Evolutionary conservation across 2,888 invertebrate genomes (phyloP), one percentile per base, ranked within the genome.

Genomic region (Alsophila aescularia): DNA sequence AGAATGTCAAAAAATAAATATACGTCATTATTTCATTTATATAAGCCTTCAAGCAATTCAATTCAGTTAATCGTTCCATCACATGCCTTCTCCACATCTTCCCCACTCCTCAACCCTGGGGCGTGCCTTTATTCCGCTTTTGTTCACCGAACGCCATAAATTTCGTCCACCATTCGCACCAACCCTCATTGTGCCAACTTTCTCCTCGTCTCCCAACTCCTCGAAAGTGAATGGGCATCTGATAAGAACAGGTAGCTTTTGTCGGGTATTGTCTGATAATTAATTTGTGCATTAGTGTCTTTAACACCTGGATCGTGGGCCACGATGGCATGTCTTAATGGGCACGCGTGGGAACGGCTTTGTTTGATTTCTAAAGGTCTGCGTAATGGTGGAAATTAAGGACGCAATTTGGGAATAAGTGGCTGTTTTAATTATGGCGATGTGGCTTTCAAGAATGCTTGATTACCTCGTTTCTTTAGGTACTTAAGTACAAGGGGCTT

Each of bases 281-380:
- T 88, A 87, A 88, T 89, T 79, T 76, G 72, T 75, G 77, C 82
- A 81, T 84, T 87, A 85, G 75, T 77, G 83, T 83, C 84, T 69
- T 75, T 67, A 73, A 71, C 82, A 81, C 69, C 70, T 75, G 60
- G 58, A 57, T 58, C 51, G 53, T 57, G 60, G 64, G 60, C 60
- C 67, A 62, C 62, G 65, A 66, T 66, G 60, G 66, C 59, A 62
- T 60, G 57, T 52, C 56, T 64, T 68, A 70, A 73, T 65, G 58
- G 63, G 44, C 61, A 72, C 64, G 63, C 61, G 55, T 69, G 62
- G 64, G 61, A 49, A 56, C 48, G 40, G 61, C 48, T 55, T 70
- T 59, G 65, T 68, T 69, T 60, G 65, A 66, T 65, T 69, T 56
- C 57, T 45, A 52, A 62, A 62, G 58, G 60, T 41, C 10, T 41